Conservation (phyloP, 2,797 vertebrate genomes). For the Avahi laniger region DNA sequence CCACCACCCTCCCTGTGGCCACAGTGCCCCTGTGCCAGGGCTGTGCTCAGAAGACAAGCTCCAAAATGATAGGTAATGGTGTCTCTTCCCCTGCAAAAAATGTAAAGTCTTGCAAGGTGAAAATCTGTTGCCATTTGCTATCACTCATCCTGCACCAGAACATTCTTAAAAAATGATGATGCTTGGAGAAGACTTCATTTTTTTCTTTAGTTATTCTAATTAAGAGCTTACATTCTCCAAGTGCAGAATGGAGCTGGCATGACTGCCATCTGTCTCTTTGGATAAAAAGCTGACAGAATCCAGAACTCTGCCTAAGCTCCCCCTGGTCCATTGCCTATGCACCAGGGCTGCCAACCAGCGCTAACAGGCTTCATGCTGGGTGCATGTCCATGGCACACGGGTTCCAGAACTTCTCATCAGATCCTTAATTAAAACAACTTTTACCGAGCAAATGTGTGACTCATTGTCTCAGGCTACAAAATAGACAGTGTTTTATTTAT, state of each 20-base stretch:
- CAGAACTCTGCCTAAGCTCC: not conserved
- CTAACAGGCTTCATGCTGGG: not conserved
- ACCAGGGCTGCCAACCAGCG: not conserved
- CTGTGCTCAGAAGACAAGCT: not conserved
- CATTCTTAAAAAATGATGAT: not conserved
- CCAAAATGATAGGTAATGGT: not conserved
- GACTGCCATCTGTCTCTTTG: constrained; percentile 37
- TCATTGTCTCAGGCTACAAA: not conserved
- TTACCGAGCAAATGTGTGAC: not conserved
- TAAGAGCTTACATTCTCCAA: not conserved
- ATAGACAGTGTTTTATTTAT: not conserved
- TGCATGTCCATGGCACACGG: not conserved
- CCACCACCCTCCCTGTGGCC: not conserved
- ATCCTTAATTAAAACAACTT: constrained; percentile 37
- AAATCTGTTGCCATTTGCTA: not conserved
- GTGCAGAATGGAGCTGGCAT: not conserved
- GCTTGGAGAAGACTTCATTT: not conserved
- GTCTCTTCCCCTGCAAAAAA: not conserved
- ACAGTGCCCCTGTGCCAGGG: not conserved
- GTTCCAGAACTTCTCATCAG: not conserved
- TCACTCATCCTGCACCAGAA: not conserved
- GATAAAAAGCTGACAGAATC: not conserved
- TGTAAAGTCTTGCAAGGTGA: not conserved
- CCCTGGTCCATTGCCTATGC: not conserved
- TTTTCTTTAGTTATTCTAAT: not conserved